A percentile compares a stretch with the other conserved stretches of the same genome.
Conservation (phyloP, 37 sponge, comb jelly and placozoan species). For the Axinella damicornis region DNA sequence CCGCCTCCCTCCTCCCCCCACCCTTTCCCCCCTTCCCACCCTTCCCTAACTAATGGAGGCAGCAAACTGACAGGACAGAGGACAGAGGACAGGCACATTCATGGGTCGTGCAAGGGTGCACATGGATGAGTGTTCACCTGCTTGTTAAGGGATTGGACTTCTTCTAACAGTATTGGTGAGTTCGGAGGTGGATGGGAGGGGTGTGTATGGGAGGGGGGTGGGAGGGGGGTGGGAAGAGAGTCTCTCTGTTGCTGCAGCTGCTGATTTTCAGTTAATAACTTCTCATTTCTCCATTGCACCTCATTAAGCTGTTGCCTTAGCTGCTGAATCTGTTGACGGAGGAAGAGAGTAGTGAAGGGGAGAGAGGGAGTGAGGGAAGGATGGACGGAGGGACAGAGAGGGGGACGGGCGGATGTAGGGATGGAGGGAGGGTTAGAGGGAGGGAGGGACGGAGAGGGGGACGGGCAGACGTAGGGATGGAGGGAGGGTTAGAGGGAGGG, state of each 20-base stretch:
- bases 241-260: background rate
- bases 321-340: constrained; percentile 16
- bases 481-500: no score
- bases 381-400: constrained; percentile 14
- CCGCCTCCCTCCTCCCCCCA: no score
- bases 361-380: constrained; percentile 29
- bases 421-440: constrained; percentile 9
- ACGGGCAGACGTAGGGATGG: constrained; percentile 3
- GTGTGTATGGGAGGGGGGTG: no score
- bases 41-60: no score
- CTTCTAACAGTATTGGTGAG: background rate
- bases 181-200: background rate
- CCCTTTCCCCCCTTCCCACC: no score
- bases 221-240: no score
- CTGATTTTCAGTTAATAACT: background rate
- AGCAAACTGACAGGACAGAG: no score
- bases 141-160: background rate
- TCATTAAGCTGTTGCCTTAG: background rate
- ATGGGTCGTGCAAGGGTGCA: no score
- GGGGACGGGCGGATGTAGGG: constrained; percentile 7
- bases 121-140: background rate
- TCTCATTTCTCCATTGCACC: background rate
- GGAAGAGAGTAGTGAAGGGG: constrained; percentile 6
- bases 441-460: constrained; percentile 27
- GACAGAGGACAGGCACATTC: no score